These are phyloP conservation scores for Globia sparganii DNA, from an alignment of 2,888 invertebrate genomes.

Conservation along the genomic window DNA sequence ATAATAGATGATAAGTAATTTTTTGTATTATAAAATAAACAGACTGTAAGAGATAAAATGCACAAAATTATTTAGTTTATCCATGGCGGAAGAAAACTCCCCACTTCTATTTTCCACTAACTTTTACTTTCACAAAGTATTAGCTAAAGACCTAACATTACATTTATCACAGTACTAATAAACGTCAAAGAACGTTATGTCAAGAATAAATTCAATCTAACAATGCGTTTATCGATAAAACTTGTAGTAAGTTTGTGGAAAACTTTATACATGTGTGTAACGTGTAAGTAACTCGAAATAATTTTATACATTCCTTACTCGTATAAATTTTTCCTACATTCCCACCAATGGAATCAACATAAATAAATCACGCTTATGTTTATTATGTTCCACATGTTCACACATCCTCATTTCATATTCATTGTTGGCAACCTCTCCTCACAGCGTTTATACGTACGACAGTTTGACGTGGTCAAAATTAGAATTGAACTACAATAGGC, in stretches of 20 bases:
- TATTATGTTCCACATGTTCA: conserved; percentile 74
- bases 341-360: conserved; percentile 71
- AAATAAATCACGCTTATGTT: conserved; percentile 74
- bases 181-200: not conserved
- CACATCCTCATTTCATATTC: conserved; percentile 77
- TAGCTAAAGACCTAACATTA: not conserved
- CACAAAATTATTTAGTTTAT: not conserved
- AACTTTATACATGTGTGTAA: not conserved
- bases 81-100: not conserved
- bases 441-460: conserved; percentile 56
- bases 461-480: conserved; percentile 70
- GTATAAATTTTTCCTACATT: conserved; percentile 56
- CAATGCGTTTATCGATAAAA: not conserved
- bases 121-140: not conserved
- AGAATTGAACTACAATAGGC: conserved; percentile 56
- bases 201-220: not conserved
- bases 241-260: not conserved
- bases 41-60: not conserved
- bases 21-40: not conserved
- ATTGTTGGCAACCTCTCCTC: conserved; percentile 63
- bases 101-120: not conserved
- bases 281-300: conserved; percentile 4
- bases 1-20: too few relatives aligned
- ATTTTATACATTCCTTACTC: conserved; percentile 22
- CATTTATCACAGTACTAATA: not conserved